phyloP scores from a whole-genome alignment of 2,113 vertebrate species.

The Sturnus vulgaris region DNA sequence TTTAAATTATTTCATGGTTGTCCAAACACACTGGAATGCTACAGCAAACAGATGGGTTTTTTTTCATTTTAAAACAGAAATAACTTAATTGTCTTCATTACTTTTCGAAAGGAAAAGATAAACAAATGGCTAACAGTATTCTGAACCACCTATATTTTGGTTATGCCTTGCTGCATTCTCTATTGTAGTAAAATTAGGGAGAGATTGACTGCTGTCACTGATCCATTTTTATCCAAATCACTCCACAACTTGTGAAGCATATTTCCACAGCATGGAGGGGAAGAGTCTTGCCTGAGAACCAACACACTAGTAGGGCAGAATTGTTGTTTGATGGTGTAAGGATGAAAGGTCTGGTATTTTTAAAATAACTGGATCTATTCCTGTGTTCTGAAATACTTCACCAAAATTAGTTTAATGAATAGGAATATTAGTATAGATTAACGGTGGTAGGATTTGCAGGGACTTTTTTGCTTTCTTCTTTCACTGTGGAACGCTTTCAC shows the following conservation, averaged over 20 bases:
- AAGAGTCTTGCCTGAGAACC: background rate
- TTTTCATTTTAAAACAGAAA: background rate
- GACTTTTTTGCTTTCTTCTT: background rate
- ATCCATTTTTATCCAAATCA: background rate
- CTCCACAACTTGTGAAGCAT: background rate
- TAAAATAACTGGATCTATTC: background rate
- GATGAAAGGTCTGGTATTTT: background rate
- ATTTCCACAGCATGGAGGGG: background rate
- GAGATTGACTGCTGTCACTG: background rate
- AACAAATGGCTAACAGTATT: background rate
- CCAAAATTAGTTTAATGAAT: background rate
- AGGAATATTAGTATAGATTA: background rate
- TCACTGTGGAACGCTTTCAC: background rate
- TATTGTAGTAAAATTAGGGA: background rate
- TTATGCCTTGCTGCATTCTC: background rate
- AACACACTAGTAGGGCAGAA: background rate
- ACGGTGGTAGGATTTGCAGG: background rate
- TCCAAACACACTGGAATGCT: background rate
- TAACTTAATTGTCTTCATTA: background rate
- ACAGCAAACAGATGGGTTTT: background rate
- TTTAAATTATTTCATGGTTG: background rate
- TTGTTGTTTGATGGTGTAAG: background rate
- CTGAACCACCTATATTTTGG: background rate
- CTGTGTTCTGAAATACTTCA: background rate
- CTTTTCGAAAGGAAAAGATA: background rate